Evolutionary conservation across 2,797 vertebrate species (phyloP), one percentile per base, ranked within the genome.

Genomic region (Enteromius treurensis): DNA sequence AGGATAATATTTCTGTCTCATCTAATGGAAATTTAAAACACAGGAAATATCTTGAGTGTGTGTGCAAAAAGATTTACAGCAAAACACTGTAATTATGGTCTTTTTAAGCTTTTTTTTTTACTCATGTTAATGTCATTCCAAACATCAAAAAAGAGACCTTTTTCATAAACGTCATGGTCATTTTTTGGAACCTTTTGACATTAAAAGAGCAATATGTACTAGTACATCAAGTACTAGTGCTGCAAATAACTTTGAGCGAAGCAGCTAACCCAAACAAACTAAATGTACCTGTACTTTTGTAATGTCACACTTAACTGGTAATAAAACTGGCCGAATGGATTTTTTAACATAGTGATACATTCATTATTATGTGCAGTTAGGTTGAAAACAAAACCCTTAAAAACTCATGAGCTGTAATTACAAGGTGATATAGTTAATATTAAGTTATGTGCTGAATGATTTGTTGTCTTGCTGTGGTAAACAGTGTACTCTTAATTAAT

Each of bases 401-500:
- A 74, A 82, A 23, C n/a, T 26, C n/a, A 49, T 49, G 21, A 47
- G 69, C 42, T 81, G 4, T 65, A 74, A 67, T 75, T 81, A 60
- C 42, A 75, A 81, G 14, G 58, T 17, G 55, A 53, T 71, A 5
- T 49, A 60, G 45, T 32, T 55, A 34, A 47, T 55, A 29, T 79
- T 67, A 68, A 65, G n/a, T 53, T 69, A 60, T 19, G 49, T 69
- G 49, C 60, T 81, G 55, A 79, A 29, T 75, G 14, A n/a, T 70
- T 37, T 71, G 49, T 74, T 78, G 77, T 77, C 19, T 70, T 68
- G 64, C 26, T 80, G 76, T 79, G 77, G 69, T 29, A 37, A 68
- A 77, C 73, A 7, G 58, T 67, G 37, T 58, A 32, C 34, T 40
- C 26, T 81, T 84, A 67, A 84, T 82, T 86, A 76, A 68, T 49